Conservation (phyloP, 2,888 invertebrate genomes). For the Proisotoma minuta region DNA sequence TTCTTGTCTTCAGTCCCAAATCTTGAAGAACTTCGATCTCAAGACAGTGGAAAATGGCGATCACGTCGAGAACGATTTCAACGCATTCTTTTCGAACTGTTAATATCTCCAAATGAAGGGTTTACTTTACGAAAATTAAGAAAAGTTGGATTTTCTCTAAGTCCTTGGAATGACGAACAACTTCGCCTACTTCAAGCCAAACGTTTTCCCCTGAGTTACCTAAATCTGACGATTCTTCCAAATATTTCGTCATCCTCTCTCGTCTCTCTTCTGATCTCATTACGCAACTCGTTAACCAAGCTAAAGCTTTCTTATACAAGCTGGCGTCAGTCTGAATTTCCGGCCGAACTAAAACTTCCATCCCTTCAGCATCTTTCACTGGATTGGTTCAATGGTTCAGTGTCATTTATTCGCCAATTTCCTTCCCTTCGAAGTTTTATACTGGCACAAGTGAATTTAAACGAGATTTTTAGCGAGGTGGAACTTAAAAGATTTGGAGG, state of each 20-base stretch:
- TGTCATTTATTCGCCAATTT: conserved; percentile 26
- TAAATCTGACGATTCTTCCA: conserved; percentile 28
- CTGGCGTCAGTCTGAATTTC: conserved; percentile 33
- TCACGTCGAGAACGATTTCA: conserved; percentile 28
- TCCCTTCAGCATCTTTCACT: conserved; percentile 23
- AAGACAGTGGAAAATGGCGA: conserved; percentile 29
- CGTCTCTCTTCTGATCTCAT: conserved; percentile 20
- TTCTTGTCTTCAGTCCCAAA: conserved; percentile 26
- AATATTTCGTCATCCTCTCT: conserved; percentile 27
- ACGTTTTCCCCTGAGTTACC: conserved; percentile 25
- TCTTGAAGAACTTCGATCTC: conserved; percentile 26
- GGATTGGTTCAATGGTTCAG: conserved; percentile 37
- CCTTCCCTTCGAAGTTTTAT: conserved; percentile 25
- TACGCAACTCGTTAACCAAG: conserved; percentile 25
- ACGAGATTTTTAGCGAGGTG: conserved; percentile 23
- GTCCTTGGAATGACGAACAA: conserved; percentile 32
- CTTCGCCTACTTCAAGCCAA: conserved; percentile 20
- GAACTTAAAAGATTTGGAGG: conserved; percentile 7
- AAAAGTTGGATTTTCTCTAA: conserved; percentile 26
- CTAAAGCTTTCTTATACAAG: conserved; percentile 34
- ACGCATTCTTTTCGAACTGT: conserved; percentile 26
- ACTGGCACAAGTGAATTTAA: conserved; percentile 29
- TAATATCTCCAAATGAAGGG: conserved; percentile 27
- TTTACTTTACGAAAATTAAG: conserved; percentile 22
- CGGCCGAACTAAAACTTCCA: conserved; percentile 19